A percentile compares a stretch with the other conserved stretches of the same genome.
phyloP scores from a whole-genome alignment of 2,797 vertebrate species.

The Potorous gilbertii region DNA sequence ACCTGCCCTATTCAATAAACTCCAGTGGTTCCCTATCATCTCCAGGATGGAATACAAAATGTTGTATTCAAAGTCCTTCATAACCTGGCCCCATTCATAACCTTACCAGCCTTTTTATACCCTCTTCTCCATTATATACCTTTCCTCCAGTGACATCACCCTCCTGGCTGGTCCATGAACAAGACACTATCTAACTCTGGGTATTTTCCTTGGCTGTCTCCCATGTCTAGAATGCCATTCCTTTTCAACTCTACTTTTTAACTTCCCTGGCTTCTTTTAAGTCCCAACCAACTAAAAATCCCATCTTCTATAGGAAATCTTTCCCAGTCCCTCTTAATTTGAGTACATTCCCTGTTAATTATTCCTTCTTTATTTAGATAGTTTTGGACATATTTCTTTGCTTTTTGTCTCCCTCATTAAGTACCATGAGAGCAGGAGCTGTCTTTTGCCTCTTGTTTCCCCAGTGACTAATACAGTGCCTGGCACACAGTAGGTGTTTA shows the following conservation, averaged over 20 bases:
- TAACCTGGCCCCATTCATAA: neutral
- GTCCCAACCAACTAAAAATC: neutral
- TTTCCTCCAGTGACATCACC: neutral
- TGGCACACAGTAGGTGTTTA: neutral
- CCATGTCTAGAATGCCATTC: neutral
- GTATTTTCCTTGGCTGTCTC: neutral
- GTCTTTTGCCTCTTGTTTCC: neutral
- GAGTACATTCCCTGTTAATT: neutral
- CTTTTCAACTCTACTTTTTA: neutral
- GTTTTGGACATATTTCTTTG: neutral
- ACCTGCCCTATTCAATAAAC: neutral
- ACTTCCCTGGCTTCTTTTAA: neutral
- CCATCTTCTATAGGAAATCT: conserved; percentile 42
- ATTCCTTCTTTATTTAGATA: neutral
- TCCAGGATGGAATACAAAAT: neutral
- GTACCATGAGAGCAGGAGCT: neutral
- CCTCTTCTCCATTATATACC: neutral
- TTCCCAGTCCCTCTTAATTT: neutral
- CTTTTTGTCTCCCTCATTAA: neutral
- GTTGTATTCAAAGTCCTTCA: neutral
- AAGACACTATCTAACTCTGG: neutral
- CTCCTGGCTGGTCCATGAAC: neutral
- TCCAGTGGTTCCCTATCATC: neutral
- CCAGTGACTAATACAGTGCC: neutral
- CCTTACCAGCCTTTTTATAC: neutral